phyloP scores from a whole-genome alignment of 1,140 invertebrate genomes.

The Nilaparvata lugens region DNA sequence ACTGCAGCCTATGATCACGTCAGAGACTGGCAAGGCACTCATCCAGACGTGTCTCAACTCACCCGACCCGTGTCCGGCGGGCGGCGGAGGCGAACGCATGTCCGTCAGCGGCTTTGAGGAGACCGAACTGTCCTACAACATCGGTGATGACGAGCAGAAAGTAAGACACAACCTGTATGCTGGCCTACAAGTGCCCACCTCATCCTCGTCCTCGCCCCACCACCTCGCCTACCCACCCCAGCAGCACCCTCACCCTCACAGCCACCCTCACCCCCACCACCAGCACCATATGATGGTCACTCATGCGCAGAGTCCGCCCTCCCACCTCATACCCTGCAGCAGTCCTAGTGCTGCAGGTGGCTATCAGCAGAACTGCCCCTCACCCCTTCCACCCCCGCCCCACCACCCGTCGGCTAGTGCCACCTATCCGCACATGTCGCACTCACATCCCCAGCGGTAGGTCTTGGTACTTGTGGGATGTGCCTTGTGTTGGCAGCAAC shows the following conservation, averaged over 20 bases:
- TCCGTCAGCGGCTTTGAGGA: slow-evolving; percentile 97
- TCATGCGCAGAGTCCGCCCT: slow-evolving; percentile 44
- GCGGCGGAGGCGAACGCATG: slow-evolving; percentile 72
- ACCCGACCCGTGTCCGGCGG: slow-evolving; percentile 79
- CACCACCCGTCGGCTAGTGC: slow-evolving; percentile 33
- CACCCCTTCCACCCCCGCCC: slow-evolving; percentile 48
- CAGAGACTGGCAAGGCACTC: slow-evolving; percentile 94
- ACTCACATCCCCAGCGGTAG: slow-evolving; percentile 59
- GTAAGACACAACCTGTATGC: slow-evolving; percentile 87
- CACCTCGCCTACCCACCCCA: slow-evolving; percentile 48
- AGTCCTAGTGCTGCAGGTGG: slow-evolving; percentile 39
- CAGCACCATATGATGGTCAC: slow-evolving; percentile 44
- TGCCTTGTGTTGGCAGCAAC: no score
- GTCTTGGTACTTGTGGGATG: no score
- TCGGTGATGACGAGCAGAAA: slow-evolving; percentile 89
- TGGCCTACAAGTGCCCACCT: slow-evolving; percentile 52
- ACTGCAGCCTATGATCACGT: slow-evolving; percentile 98
- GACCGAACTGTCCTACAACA: slow-evolving; percentile 94
- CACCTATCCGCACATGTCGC: slow-evolving; percentile 45
- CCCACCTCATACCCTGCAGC: slow-evolving; percentile 50
- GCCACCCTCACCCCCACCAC: slow-evolving; percentile 44
- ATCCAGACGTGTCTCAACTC: slow-evolving; percentile 99
- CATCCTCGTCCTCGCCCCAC: slow-evolving; percentile 44
- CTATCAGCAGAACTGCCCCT: slow-evolving; percentile 40
- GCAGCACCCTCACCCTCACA: slow-evolving; percentile 33